Conservation (phyloP, 2,888 invertebrate genomes). For the Alcis repandata region DNA sequence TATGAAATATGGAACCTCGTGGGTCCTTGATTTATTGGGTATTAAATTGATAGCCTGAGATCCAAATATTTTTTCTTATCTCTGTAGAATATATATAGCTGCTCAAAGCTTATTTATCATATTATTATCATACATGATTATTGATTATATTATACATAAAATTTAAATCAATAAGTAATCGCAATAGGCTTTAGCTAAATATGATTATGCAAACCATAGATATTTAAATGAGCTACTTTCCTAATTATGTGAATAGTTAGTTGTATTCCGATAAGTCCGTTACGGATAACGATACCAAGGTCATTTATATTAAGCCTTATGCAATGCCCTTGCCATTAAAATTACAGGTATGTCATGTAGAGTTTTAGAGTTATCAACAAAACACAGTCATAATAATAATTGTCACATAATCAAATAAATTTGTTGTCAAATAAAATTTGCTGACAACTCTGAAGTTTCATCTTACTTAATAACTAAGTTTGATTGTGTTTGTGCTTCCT, state of each 20-base stretch:
- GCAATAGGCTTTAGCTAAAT: constrained; percentile 10
- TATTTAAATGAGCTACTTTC: constrained; percentile 21
- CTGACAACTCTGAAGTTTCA: no score
- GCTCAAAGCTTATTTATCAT: no score
- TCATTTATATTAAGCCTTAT: neutral
- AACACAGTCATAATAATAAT: no score
- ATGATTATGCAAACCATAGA: constrained; percentile 23
- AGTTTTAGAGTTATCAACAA: no score
- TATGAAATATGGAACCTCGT: constrained; percentile 28
- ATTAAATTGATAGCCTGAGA: constrained; percentile 16
- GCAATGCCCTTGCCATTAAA: neutral
- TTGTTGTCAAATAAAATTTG: no score
- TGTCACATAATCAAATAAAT: no score
- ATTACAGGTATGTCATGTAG: neutral
- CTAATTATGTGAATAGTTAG: constrained; percentile 1
- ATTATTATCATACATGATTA: no score
- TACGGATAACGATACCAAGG: neutral
- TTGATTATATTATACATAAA: no score
- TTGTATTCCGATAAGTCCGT: neutral
- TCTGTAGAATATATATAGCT: no score
- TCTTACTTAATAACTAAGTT: no score
- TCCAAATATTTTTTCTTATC: neutral
- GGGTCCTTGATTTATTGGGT: constrained; percentile 36
- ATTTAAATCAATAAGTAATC: constrained; percentile 8
- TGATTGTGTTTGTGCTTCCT: no score